A percentile compares a stretch with the other conserved stretches of the same genome.
phyloP scores from a whole-genome alignment of 2,888 invertebrate species.

The Drosophila ezoana region DNA sequence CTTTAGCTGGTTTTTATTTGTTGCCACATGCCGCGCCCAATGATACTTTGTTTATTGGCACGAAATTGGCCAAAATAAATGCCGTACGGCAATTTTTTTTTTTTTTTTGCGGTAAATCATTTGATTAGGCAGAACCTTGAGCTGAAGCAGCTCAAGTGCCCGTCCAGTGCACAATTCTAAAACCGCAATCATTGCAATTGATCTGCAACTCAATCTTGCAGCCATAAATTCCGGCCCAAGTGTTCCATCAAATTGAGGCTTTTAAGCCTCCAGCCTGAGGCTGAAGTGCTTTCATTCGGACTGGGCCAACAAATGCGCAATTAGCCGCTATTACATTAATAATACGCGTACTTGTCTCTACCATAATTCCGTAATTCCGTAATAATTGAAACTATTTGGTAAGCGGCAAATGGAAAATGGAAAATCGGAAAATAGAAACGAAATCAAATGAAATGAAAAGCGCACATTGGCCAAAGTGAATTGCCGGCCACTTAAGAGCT shows the following conservation, averaged over 20 bases:
- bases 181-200: conserved; percentile 53
- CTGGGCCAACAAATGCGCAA: conserved; percentile 68
- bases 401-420: conserved; percentile 29
- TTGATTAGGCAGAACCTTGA: conserved; percentile 53
- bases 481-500: conserved; percentile 76
- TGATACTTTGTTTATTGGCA: conserved; percentile 75
- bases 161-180: conserved; percentile 49
- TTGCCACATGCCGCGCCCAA: conserved; percentile 66
- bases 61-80: conserved; percentile 70
- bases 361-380: conserved; percentile 20
- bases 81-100: conserved; percentile 49
- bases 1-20: conserved; percentile 57
- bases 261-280: conserved; percentile 69
- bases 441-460: conserved; percentile 69
- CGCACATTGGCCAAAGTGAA: conserved; percentile 75
- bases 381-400: conserved; percentile 50
- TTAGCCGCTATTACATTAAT: conserved; percentile 79
- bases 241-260: conserved; percentile 78
- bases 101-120: conserved; percentile 66
- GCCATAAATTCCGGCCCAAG: conserved; percentile 62
- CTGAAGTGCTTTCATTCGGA: conserved; percentile 71
- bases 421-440: conserved; percentile 38
- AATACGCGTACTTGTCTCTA: conserved; percentile 71
- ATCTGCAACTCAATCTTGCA: conserved; percentile 52
- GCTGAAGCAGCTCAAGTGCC: conserved; percentile 56